Evolutionary conservation across 2,888 invertebrate genomes (phyloP).

Genomic region (Erebia aethiops): DNA sequence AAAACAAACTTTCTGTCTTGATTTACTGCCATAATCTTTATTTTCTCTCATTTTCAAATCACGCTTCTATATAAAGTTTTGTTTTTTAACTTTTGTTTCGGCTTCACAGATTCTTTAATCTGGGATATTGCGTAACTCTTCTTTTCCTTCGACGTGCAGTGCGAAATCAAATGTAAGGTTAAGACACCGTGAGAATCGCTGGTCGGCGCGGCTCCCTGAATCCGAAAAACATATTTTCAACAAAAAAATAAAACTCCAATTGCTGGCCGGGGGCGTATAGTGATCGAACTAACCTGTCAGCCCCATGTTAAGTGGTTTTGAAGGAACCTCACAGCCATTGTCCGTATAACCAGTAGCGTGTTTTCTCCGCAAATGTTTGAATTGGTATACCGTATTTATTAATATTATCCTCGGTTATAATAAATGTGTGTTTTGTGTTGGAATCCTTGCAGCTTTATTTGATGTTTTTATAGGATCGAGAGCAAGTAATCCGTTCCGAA

Average conservation of each 20-base stretch:
- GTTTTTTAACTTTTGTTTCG: slow-evolving; percentile 18
- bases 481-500: slow-evolving; percentile 51
- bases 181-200: slow-evolving; percentile 70
- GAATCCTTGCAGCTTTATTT: slow-evolving; percentile 57
- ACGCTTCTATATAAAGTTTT: slow-evolving; percentile 13
- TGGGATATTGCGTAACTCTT: slow-evolving; percentile 24
- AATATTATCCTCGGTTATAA: slow-evolving; percentile 61
- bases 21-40: slow-evolving; percentile 24
- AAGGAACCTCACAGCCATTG: slow-evolving; percentile 73
- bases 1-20: slow-evolving; percentile 29
- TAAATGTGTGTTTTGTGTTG: slow-evolving; percentile 59
- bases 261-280: slow-evolving; percentile 73
- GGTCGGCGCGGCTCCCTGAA: slow-evolving; percentile 61
- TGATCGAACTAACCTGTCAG: slow-evolving; percentile 83
- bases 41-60: slow-evolving; percentile 24
- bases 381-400: slow-evolving; percentile 70
- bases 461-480: slow-evolving; percentile 59
- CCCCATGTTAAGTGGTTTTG: slow-evolving; percentile 82
- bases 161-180: slow-evolving; percentile 36
- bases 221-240: slow-evolving; percentile 63
- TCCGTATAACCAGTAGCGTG: slow-evolving; percentile 77
- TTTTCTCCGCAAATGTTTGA: slow-evolving; percentile 80
- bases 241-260: slow-evolving; percentile 73
- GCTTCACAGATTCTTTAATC: not conserved
- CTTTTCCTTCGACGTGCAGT: slow-evolving; percentile 19